Base-by-base conservation (phyloP, 1,140 invertebrate species). In the Dinothrombium tinctorium region DNA sequence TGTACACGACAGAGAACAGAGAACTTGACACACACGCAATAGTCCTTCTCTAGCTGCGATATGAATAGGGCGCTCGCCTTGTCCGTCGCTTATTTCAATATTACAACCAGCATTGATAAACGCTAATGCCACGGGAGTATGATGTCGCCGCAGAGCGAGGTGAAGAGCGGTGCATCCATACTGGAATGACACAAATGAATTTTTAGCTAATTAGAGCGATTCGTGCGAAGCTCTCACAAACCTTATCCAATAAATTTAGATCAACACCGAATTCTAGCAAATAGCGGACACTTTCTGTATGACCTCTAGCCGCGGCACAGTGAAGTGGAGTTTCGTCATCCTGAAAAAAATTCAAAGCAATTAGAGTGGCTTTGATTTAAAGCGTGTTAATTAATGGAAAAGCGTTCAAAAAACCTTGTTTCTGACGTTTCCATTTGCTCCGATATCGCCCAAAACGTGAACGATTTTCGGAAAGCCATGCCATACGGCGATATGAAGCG, bases 1-100 rank as follows among this genome's bases (percentile, higher is more conserved):
- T 50, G 68, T 65, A 56, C 74, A 74, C 3, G 73, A 74, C 44
- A 69, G 68, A 33, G 75, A 70, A 59, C 76, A 79, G 45, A 83
- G 60, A 14, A 71, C 67, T 47, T 75, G 69, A 14, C 73, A 73
- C 44, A 78, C 67, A 46, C 64, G 58, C 32, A 74, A 57, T 11
- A 79, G 59, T 19, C 76, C 76, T 49, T 68, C 59, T 48, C 67
- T 61, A 42, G 71, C 68, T 36, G 74, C 73, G 40, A 76, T 64
- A 51, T 82, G 78, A 40, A 83, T 65, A 14, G 76, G 65, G 45
- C 69, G 70, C 52, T 83, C 75, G 40, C 73, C 72, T 19, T 19
- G 14, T 4, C 14, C 15, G 29, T 46, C 45, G 4, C n/a, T 17
- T 14, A 38, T 23, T 31, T 46, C 41, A 33, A 38, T 17, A 31